A percentile compares a stretch with the other conserved stretches of the same genome.
Conservation (phyloP, 1,140 invertebrate species). For the Calephelis nemesis region DNA sequence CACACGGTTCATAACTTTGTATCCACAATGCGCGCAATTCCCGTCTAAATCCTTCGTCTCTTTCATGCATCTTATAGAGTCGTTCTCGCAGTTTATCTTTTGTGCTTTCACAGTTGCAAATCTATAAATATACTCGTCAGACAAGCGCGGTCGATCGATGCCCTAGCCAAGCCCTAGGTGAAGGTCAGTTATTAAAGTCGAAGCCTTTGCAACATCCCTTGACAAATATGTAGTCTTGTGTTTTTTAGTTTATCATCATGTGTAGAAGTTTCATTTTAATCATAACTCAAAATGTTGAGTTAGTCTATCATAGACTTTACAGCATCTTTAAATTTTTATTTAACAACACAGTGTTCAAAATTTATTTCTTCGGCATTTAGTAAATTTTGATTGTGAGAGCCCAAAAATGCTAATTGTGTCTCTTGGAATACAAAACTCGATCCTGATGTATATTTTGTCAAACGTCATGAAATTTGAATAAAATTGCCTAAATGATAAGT, state of each 20-base stretch:
- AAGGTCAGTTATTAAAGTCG: constrained; percentile 66
- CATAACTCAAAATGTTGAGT: too few species aligned
- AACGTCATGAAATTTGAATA: too few species aligned
- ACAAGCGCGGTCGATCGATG: constrained; percentile 62
- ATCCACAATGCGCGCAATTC: constrained; percentile 11
- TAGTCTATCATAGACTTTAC: too few species aligned
- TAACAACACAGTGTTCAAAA: too few species aligned
- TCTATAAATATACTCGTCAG: constrained; percentile 72
- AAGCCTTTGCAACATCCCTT: constrained; percentile 48
- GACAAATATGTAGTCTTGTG: constrained; percentile 19
- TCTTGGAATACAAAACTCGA: too few species aligned
- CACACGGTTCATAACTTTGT: constrained; percentile 25
- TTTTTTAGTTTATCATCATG: not conserved
- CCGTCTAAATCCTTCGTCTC: not conserved
- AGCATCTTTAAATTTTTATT: too few species aligned
- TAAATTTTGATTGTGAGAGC: too few species aligned
- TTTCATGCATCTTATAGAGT: not conserved
- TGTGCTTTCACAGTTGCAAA: constrained; percentile 44
- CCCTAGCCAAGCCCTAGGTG: constrained; percentile 65
- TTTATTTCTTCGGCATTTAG: too few species aligned
- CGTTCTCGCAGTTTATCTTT: constrained; percentile 4
- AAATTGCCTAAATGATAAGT: too few species aligned
- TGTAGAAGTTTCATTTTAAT: too few species aligned
- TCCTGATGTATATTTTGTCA: too few species aligned
- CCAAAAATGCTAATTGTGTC: too few species aligned